Evolutionary conservation across 2,888 invertebrate genomes (phyloP), one percentile per base, ranked within the genome.

Genomic region (Rapana venosa): DNA sequence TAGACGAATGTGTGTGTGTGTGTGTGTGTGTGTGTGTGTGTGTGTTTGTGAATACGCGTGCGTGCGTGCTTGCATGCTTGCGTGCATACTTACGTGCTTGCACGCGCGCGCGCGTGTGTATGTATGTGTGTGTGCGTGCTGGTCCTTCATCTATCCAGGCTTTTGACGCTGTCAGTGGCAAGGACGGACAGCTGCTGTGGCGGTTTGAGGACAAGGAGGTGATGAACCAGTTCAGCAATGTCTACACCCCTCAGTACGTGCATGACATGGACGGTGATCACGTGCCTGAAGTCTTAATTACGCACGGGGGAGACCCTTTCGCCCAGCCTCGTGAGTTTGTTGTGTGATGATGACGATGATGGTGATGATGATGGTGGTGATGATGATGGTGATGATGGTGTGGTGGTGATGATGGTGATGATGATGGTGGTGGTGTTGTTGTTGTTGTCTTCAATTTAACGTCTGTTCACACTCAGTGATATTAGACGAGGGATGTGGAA

Each of bases 171-270:
- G 96, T 98, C 13, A 97, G 97, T 96, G 97, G 98, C 0, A 97
- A 96, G 92, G 97, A 97, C 93, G 98, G 98, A 0, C 96, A 96
- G 22, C 95, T 97, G 26, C 96, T 98, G 89, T 98, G 98, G 98
- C 96, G 96, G 90, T 96, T 97, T 91, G 96, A 92, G 70, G 93
- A 94, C 56, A 93, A 95, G 87, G 94, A 96, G 26, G 96, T 96
- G 87, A 96, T 96, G 93, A 96, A 96, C 17, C 96, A 96, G 90
- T 97, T 96, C 22, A 97, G 96, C 96, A 96, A 96, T 92, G 90
- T 96, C 26, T 98, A 97, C 94, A 97, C 98, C 56, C 97, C 97
- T 0, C 97, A 97, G 94, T 97, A 97, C 93, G 97, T 98, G 47
- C 96, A 97, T 6, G 98, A 98, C 96, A 96, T 97, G 90, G 94